Evolutionary conservation across 2,888 invertebrate genomes (phyloP).

Genomic region (Macaria liturata): DNA sequence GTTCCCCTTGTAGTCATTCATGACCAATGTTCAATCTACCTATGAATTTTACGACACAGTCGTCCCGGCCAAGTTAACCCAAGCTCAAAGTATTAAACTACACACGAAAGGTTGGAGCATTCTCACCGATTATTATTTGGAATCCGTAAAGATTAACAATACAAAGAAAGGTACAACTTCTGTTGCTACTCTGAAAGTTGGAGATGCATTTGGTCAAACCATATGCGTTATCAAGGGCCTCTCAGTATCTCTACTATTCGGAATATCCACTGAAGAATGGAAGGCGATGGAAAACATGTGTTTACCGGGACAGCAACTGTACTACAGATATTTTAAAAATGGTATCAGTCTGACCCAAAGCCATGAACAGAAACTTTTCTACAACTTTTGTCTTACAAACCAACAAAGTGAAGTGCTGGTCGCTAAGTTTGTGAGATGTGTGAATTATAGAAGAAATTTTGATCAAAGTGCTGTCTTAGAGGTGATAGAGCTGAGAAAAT

Average conservation of each 20-base stretch:
- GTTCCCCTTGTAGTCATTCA: conserved; percentile 20
- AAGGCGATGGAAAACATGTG: conserved; percentile 63
- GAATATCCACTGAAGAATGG: conserved; percentile 63
- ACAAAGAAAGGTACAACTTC: conserved; percentile 49
- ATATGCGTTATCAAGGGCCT: conserved; percentile 65
- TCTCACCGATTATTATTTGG: conserved; percentile 66
- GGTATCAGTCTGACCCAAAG: conserved; percentile 60
- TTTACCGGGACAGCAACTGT: conserved; percentile 59
- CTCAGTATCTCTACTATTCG: conserved; percentile 62
- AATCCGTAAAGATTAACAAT: conserved; percentile 71
- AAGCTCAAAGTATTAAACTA: conserved; percentile 54
- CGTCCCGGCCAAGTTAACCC: conserved; percentile 61
- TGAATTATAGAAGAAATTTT: conserved; percentile 64
- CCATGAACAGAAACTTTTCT: conserved; percentile 71
- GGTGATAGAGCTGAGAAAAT: conserved; percentile 57
- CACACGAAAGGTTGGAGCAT: conserved; percentile 63
- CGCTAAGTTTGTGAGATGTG: conserved; percentile 57
- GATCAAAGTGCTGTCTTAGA: conserved; percentile 64
- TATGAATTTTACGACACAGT: conserved; percentile 48
- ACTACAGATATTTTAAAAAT: conserved; percentile 73
- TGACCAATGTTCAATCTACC: conserved; percentile 39
- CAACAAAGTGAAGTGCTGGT: conserved; percentile 61
- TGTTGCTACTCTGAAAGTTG: conserved; percentile 62
- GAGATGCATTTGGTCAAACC: conserved; percentile 65
- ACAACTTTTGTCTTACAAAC: conserved; percentile 67